Percentiles rank a stretch among this genome's conserved stretches.
phyloP scores from a whole-genome alignment of 2,113 vertebrate species.

The Lagenorhynchus albirostris region DNA sequence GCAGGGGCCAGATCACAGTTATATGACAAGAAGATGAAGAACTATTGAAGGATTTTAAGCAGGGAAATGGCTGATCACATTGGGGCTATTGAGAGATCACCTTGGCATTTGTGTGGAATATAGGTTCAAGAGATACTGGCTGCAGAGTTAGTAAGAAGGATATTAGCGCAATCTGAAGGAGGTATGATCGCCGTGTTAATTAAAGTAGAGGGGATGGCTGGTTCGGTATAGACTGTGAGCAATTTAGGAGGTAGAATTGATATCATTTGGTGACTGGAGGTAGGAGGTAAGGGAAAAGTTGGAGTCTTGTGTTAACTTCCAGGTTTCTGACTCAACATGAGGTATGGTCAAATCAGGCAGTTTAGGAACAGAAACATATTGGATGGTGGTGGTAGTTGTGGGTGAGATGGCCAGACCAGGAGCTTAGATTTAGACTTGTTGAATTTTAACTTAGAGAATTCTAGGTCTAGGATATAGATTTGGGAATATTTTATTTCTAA shows the following conservation, averaged over 20 bases:
- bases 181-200: neutral
- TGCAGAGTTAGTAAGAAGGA: neutral
- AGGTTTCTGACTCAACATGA: neutral
- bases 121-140: neutral
- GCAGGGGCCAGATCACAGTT: neutral
- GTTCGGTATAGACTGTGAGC: neutral
- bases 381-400: neutral
- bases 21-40: neutral
- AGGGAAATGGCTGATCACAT: neutral
- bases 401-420: neutral
- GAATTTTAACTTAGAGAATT: slow-evolving; percentile 19
- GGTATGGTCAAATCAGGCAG: neutral
- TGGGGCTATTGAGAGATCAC: neutral
- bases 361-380: neutral
- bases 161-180: neutral
- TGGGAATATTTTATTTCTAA: slow-evolving; percentile 28
- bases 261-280: neutral
- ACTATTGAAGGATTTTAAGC: neutral
- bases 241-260: neutral
- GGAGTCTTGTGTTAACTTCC: neutral
- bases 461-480: neutral
- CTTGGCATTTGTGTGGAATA: neutral
- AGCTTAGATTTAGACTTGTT: neutral
- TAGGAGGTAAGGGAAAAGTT: neutral
- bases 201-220: neutral